Percentiles rank a stretch among this genome's conserved stretches.
phyloP scores from a whole-genome alignment of 2,113 vertebrate genomes.

The Tylochromis polylepis region DNA sequence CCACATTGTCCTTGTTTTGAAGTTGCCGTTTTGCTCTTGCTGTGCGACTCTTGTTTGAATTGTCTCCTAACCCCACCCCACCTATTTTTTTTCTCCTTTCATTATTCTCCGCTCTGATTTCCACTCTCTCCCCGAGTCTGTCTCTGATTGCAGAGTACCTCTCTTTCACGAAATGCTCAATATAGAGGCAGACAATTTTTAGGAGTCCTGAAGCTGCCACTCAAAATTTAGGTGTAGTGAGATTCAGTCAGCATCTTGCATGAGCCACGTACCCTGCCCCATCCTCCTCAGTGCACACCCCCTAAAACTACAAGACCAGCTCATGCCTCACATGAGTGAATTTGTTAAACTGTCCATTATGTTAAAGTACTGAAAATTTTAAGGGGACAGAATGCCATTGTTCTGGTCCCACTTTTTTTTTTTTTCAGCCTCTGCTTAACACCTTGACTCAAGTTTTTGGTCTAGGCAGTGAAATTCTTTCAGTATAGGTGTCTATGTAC shows the following conservation, averaged over 20 bases:
- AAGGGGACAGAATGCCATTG: neutral
- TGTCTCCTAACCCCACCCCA: neutral
- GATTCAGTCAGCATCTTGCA: conserved; percentile 84
- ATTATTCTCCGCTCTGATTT: conserved; percentile 17
- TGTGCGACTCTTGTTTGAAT: conserved; percentile 16
- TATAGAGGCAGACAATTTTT: conserved; percentile 87
- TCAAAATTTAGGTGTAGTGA: conserved; percentile 82
- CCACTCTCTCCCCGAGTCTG: conserved; percentile 72
- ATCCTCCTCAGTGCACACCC: conserved; percentile 23
- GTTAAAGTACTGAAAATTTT: neutral
- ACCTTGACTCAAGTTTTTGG: neutral
- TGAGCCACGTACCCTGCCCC: conserved; percentile 67
- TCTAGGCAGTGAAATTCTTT: neutral
- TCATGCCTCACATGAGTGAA: conserved; percentile 74
- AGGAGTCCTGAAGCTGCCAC: conserved; percentile 85
- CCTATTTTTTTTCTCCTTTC: conserved; percentile 9
- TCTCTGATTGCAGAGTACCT: conserved; percentile 96
- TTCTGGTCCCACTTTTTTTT: neutral
- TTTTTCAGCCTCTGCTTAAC: neutral
- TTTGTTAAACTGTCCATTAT: neutral
- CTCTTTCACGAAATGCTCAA: conserved; percentile 86
- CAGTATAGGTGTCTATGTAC: neutral
- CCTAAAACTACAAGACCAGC: conserved; percentile 42
- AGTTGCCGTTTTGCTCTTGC: conserved; percentile 18
- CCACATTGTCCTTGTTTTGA: conserved; percentile 38